Base-by-base conservation (phyloP, 1,140 invertebrate species). In the Lasioglossum baleicum region DNA sequence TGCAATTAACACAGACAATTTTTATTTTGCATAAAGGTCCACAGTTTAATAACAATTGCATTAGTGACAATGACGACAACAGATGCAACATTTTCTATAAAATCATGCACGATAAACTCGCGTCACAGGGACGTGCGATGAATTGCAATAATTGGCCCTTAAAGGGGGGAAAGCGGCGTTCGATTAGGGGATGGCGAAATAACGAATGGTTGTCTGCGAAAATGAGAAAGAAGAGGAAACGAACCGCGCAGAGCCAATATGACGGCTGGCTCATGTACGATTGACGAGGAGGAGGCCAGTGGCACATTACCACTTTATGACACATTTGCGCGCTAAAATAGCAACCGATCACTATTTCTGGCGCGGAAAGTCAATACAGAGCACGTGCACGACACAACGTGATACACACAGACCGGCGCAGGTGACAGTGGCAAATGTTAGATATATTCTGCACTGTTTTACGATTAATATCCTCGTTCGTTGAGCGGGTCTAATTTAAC, bases 311-410 rank as follows among this genome's bases (percentile, higher is more conserved):
- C 40, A 68, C 40, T 76, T 76, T 61, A 61, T 63, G 75, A 26
- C 51, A 40, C n/a, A 69, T 76, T 76, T 69, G 15, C 73, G 10
- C 51, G 73, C 51, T 58, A 75, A 75, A 66, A 75, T 58, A 67
- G 64, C 63, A 67, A 7, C 51, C 22, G 20, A 20, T 8, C 17
- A 69, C 66, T 63, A 76, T 76, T 76, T 76, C 56, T 63, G 66
- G 11, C 51, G 10, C 20, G 17, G 63, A n/a, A 56, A 56, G 63
- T 65, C 63, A 75, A 75, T 75, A 53, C 48, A 26, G 40, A 75
- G 51, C 63, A 56, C 72, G 48, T 65, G 61, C 35, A 42, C 61
- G 44, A 17, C 20, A 42, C 51, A 26, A 56, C 13, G n/a, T 42
- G 20, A 75, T 75, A 65, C 48, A 56, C 31, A 48, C 10, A 7